Evolutionary conservation across 2,113 vertebrate species (phyloP).

Genomic region (Clupea harengus): DNA sequence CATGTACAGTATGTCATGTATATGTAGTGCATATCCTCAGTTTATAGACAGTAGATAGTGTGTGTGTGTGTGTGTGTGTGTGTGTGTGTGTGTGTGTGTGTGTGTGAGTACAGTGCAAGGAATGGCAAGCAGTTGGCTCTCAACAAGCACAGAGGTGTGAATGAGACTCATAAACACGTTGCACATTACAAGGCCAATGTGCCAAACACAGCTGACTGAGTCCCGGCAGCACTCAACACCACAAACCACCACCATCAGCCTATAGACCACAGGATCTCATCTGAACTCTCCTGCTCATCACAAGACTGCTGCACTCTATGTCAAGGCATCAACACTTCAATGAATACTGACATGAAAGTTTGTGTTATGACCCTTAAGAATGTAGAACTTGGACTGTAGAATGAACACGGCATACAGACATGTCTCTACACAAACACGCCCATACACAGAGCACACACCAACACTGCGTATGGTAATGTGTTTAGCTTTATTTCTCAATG

Average conservation of each 20-base stretch:
- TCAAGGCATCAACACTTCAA: neutral
- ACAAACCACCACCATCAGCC: too few species aligned
- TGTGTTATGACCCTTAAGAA: neutral
- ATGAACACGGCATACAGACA: neutral
- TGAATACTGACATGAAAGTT: neutral
- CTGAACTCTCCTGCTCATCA: neutral
- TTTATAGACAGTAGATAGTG: conserved; percentile 33
- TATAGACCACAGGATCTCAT: too few species aligned
- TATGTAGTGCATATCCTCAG: too few species aligned
- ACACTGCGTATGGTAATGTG: neutral
- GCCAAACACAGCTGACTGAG: too few species aligned
- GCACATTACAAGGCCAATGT: neutral
- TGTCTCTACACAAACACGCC: neutral
- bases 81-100: conserved; percentile 28
- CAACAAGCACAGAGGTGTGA: conserved; percentile 37
- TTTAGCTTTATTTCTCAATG: neutral
- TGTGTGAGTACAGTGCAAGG: neutral
- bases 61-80: conserved; percentile 11
- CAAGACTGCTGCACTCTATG: neutral
- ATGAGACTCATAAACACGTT: conserved; percentile 48
- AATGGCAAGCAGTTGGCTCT: conserved; percentile 20
- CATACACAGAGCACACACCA: neutral
- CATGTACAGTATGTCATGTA: conserved; percentile 1
- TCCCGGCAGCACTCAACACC: too few species aligned
- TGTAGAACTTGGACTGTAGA: neutral